Conservation (phyloP, 23 tunicate species). For the Trididemnum clinides region DNA sequence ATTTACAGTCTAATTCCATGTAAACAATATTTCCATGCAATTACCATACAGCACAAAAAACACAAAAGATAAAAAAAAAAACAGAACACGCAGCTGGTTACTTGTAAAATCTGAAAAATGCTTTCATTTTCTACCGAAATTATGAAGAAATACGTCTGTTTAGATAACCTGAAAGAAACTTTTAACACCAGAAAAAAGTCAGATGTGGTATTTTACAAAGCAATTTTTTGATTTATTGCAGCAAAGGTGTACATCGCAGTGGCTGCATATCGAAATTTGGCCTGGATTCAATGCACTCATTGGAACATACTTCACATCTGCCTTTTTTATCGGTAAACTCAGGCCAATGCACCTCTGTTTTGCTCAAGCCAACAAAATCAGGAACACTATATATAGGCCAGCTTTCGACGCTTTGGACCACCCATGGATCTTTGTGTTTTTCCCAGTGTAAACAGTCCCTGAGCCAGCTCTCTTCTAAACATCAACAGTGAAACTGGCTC, state of each 20-base stretch:
- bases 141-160: too few relatives aligned
- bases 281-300: background rate
- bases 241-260: constrained; percentile 11
- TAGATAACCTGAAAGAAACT: too few relatives aligned
- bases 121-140: too few relatives aligned
- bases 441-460: constrained; percentile 13
- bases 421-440: background rate
- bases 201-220: background rate
- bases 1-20: too few relatives aligned
- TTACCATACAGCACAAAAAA: too few relatives aligned
- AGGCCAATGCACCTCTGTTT: constrained; percentile 11
- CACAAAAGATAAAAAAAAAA: too few relatives aligned
- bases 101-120: too few relatives aligned
- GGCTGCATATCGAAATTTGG: background rate
- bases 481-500: background rate
- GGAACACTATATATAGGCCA: background rate
- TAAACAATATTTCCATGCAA: too few relatives aligned
- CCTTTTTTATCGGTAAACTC: background rate
- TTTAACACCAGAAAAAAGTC: too few relatives aligned
- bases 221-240: constrained; percentile 1
- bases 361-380: background rate
- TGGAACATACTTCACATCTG: constrained; percentile 21
- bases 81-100: too few relatives aligned
- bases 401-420: background rate
- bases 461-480: constrained; percentile 8